Evolutionary conservation across 2,797 vertebrate genomes (phyloP), one percentile per base, ranked within the genome.

Genomic region (Poeciliopsis presidionis): DNA sequence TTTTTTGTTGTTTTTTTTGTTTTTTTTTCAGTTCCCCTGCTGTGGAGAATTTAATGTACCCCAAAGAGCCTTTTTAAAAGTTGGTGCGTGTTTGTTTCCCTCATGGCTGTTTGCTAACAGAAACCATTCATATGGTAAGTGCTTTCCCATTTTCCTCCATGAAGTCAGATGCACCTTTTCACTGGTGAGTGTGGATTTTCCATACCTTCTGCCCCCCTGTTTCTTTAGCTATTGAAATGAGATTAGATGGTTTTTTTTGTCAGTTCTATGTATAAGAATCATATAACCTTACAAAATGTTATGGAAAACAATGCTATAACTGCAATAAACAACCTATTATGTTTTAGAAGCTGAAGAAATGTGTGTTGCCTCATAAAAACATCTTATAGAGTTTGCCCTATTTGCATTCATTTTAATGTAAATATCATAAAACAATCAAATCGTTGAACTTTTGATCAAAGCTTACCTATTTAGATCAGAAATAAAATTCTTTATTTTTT

Each of bases 101-200:
- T 84, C 30, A 51, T 46, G 75, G 87, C 82, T 70, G 61, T 78
- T 81, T 83, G 73, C 85, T 85, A 81, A 83, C 78, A 55, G 83
- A 87, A 91, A 74, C 71, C 39, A 80, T 80, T 46, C 53, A 90
- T 86, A 82, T 90, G 89, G 81, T 47, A 76, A 61, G 59, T 33
- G 46, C 80, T 72, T 49, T 46, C 61, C 65, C 30, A 25, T 43
- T 75, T 67, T 75, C 65, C 69, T 49, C 59, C 57, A 79, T 47
- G 69, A 80, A 76, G 67, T 59, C 71, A 59, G 47, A 81, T 63
- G 72, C 67, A 85, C 73, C 57, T 81, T 7, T 4, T 65, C 57
- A 84, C 57, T 74, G 72, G 80, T 80, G 7, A 67, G 20, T 1
- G 22, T 67, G 63, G 36, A 39, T 67, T 67, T 67, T 65, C 61